phyloP scores from a whole-genome alignment of 2,797 vertebrate species.

The Aselliscus stoliczkanus region DNA sequence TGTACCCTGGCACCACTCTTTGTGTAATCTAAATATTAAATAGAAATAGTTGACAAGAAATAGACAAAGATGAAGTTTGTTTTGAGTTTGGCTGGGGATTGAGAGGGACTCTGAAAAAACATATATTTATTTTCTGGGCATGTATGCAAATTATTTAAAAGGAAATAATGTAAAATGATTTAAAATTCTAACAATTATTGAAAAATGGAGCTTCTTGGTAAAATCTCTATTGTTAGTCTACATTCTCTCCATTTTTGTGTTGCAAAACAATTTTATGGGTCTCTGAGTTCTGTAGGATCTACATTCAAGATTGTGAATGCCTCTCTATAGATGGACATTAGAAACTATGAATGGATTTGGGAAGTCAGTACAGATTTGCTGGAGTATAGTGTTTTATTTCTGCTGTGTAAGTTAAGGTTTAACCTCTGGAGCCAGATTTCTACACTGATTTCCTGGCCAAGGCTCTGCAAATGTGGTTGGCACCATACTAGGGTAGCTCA shows the following conservation, averaged over 20 bases:
- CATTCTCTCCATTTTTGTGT: neutral
- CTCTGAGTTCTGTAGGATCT: neutral
- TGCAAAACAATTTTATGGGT: neutral
- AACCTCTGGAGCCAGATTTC: slow-evolving; percentile 65
- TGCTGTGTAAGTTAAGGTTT: slow-evolving; percentile 67
- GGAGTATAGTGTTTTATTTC: slow-evolving; percentile 63
- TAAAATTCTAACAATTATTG: neutral
- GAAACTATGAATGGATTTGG: slow-evolving; percentile 10
- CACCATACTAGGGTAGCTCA: slow-evolving; percentile 66
- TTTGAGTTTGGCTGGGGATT: neutral
- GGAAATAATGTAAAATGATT: neutral
- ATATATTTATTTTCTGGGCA: neutral
- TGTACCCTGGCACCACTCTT: neutral
- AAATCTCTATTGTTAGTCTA: neutral
- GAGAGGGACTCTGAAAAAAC: neutral
- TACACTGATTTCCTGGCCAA: slow-evolving; percentile 45
- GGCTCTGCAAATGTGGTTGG: slow-evolving; percentile 53
- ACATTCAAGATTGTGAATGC: neutral
- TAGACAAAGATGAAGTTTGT: neutral
- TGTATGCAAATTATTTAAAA: neutral
- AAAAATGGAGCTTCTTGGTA: neutral
- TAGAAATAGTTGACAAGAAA: neutral
- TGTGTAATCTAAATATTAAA: neutral
- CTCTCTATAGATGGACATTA: neutral
- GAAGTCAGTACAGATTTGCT: slow-evolving; percentile 66